phyloP scores from a whole-genome alignment of 2,113 vertebrate genomes.

The Pterocles orientalis region DNA sequence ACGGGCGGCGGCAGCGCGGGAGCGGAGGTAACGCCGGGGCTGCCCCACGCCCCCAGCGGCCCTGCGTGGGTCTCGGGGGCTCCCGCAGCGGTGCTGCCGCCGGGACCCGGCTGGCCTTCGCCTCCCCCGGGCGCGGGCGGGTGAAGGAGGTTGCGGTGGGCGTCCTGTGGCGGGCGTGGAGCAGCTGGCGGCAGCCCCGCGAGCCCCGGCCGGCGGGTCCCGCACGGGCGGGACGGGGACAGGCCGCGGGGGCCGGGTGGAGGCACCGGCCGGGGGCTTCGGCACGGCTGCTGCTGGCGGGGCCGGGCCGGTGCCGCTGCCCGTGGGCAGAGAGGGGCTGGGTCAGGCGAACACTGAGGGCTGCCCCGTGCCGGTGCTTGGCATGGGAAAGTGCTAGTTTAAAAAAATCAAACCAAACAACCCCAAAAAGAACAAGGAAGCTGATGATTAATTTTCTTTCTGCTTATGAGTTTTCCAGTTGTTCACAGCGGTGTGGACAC shows the following conservation, averaged over 20 bases:
- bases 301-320: neutral
- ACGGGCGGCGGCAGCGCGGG: neutral
- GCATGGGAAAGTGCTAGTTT: neutral
- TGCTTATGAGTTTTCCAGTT: fast-evolving
- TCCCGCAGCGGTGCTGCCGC: too few species aligned
- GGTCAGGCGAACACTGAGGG: neutral
- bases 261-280: too few species aligned
- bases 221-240: neutral
- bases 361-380: neutral
- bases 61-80: neutral
- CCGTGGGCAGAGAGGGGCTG: neutral
- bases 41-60: neutral
- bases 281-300: neutral
- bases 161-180: neutral
- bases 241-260: neutral
- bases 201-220: neutral
- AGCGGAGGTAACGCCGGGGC: neutral
- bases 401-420: neutral
- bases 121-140: neutral
- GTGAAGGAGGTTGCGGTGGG: neutral
- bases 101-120: neutral
- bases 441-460: neutral
- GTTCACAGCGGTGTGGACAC: neutral
- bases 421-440: neutral
- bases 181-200: neutral